Conservation (phyloP, 2,113 vertebrate genomes). For the Pseudorectes ferrugineus region DNA sequence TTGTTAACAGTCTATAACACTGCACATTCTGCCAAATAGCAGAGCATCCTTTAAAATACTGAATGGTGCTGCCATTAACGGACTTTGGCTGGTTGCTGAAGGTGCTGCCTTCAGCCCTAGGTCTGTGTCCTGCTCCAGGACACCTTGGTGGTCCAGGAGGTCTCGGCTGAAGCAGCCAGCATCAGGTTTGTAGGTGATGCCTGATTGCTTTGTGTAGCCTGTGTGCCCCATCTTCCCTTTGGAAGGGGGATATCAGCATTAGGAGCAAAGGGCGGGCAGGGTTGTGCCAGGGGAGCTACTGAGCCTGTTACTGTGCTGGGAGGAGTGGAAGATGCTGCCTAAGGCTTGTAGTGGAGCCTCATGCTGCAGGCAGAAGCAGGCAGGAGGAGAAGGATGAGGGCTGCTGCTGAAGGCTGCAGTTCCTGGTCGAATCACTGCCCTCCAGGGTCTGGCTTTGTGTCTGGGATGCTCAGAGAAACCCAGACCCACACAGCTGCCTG, state of each 20-base stretch:
- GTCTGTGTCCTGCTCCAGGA: background rate
- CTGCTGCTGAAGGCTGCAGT: background rate
- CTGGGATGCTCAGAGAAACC: background rate
- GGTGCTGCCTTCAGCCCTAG: background rate
- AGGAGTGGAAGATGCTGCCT: background rate
- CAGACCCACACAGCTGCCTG: background rate
- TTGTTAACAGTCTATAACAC: background rate
- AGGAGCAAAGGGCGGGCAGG: background rate
- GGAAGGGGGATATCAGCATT: accelerated
- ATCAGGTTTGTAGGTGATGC: background rate
- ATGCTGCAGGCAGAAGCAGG: background rate
- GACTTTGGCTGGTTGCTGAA: background rate
- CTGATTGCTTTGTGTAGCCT: background rate
- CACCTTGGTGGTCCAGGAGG: background rate
- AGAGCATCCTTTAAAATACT: background rate
- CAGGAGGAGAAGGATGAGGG: background rate
- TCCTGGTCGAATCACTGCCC: accelerated
- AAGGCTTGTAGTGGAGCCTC: background rate
- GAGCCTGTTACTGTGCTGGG: background rate
- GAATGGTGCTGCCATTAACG: background rate
- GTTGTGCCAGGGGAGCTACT: background rate
- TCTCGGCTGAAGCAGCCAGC: accelerated
- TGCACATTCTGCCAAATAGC: background rate
- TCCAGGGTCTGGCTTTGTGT: background rate
- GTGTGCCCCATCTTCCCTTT: background rate